Evolutionary conservation across 1,140 invertebrate genomes (phyloP), one percentile per base, ranked within the genome.

Genomic region (Habropoda laboriosa): DNA sequence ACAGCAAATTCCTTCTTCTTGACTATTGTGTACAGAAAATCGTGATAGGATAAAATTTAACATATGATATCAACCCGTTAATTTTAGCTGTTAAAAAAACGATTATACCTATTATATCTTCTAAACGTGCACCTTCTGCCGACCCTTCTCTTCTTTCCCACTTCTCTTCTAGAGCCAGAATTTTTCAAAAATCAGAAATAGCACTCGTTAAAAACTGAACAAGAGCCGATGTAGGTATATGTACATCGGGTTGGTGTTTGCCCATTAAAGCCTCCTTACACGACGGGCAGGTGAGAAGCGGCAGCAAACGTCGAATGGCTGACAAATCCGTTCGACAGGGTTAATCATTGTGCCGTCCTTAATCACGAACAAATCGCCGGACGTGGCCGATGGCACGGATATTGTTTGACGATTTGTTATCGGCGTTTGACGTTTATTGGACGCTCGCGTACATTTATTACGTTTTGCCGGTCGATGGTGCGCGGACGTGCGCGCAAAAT

Each of bases 381-480:
- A 53, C 24, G 71, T 40, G 58, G 55, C 45, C 51, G 77, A 83
- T 83, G 40, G 70, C 32, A 76, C 71, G 81, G 81, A 80, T 83
- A 85, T 85, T 80, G 77, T 86, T 85, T 81, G 64, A 86, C 79
- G 67, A 85, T 86, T 85, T 85, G 74, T 86, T 74, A 86, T 81
- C 74, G 74, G 38, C 58, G 60, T 72, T 79, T 75, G 83, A 85
- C 82, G 58, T 85, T 86, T 81, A 86, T 82, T 75, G 83, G 79
- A 66, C 77, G 57, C 78, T 16, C 60, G 72, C 78, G 83, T 68
- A 81, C 82, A 81, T 86, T 86, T 86, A 86, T 86, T 85, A 85
- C 58, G 70, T 81, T 75, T 67, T 49, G 71, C 61, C 7, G 60
- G 55, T 60, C 32, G 32, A n/a, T 35, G 32, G n/a, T 21, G 60